These are phyloP conservation scores for Chlorops oryzae DNA, from an alignment of 1,140 invertebrate species.

Conservation along the genomic window DNA sequence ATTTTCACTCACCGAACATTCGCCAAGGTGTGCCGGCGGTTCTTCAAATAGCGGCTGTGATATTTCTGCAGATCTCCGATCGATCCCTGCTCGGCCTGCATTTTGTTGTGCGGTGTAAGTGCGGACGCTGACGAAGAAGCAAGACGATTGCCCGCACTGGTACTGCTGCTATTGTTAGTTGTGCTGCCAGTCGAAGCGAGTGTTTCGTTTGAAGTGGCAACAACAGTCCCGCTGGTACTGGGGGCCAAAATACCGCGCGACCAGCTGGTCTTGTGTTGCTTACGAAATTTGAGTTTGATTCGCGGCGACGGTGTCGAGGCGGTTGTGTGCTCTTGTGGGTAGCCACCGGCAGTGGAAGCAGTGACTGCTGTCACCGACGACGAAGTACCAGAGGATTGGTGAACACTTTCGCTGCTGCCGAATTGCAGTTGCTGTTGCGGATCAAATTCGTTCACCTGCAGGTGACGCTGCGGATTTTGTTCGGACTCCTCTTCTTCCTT, in stretches of 20 bases:
- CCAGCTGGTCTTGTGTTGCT: constrained; percentile 43
- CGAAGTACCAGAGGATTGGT: constrained; percentile 3
- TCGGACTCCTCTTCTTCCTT: constrained; percentile 57
- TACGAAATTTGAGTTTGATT: constrained; percentile 43
- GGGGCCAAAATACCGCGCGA: constrained; percentile 39
- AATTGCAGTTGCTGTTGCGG: constrained; percentile 47
- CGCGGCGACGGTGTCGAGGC: constrained; percentile 44
- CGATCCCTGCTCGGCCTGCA: constrained; percentile 83
- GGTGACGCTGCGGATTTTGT: constrained; percentile 49
- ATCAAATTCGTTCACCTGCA: constrained; percentile 48
- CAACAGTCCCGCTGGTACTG: constrained; percentile 17
- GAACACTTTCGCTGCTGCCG: constrained; percentile 38
- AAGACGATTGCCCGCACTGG: constrained; percentile 37
- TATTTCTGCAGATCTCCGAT: constrained; percentile 81
- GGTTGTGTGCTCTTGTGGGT: constrained; percentile 24
- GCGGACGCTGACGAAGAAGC: constrained; percentile 39
- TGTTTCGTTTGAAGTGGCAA: constrained; percentile 37
- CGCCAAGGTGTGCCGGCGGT: constrained; percentile 74
- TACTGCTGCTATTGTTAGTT: constrained; percentile 44
- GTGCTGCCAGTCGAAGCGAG: constrained; percentile 28
- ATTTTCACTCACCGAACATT: constrained; percentile 72
- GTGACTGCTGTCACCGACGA: neutral
- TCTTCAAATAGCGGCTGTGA: constrained; percentile 73
- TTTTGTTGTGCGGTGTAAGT: constrained; percentile 53
- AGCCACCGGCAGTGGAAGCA: neutral